Evolutionary conservation across 2,113 vertebrate genomes (phyloP), one percentile per base, ranked within the genome.

Genomic region (Cryptomyrus ogoouensis): DNA sequence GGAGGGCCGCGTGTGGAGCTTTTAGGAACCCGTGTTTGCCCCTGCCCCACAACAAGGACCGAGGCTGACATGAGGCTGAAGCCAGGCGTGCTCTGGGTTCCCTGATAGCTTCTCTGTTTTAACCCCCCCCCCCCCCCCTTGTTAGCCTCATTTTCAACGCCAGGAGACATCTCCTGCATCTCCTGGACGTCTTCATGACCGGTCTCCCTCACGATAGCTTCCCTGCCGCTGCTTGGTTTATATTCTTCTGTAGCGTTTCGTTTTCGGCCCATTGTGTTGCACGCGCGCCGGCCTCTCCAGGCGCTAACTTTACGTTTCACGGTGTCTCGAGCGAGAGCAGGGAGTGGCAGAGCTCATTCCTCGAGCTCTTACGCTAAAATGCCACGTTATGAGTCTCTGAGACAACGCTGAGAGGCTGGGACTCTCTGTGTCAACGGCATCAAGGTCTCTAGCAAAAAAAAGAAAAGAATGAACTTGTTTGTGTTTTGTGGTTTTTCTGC

Each of bases 371-470:
- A 90, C 50, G 52, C 91, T 92, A 91, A 93, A 17, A 27, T 2
- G 49, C 85, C 27, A 6, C 47, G 70, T 93, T 90, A 91, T 90
- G 91, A 89, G 93, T 90, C 92, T 90, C 90, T n/a, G 44, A 93
- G 93, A 94, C 93, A 90, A 90, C 90, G 77, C 91, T 93, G 92
- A 94, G 91, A 93, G 93, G 93, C 94, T 92, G 89, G 94, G 89
- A 91, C 90, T 90, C 90, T 92, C 66, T 95, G 19, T 9, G 44
- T 1, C 3, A 84, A 84, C 80, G 94, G 94, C 31, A 13, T 12
- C n/a, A 74, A 93, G 95, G 86, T 93, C 91, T 93, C 94, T 92
- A 92, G 92, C n/a, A 35, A 74, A 74, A 35, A 74, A 27, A 74
- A n/a, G 49, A 9, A 62, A 62, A n/a, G 58, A 62, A 53, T 6